Percentiles rank a stretch among this genome's conserved stretches.
Evolutionary conservation across 1,140 invertebrate genomes (phyloP).

Genomic region (Asbolus verrucosus): DNA sequence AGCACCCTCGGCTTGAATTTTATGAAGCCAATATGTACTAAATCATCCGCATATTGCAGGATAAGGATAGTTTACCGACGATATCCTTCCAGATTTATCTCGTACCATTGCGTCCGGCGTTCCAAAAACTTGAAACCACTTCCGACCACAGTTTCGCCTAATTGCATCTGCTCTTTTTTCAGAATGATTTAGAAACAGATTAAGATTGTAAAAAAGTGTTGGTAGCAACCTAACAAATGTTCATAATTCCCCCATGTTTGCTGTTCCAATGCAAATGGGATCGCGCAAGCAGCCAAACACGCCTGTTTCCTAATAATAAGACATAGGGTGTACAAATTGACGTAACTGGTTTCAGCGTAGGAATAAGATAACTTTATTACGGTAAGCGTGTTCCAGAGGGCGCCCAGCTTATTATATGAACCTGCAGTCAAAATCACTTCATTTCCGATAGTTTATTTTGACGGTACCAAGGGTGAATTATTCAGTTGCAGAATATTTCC

Average conservation of each 20-base stretch:
- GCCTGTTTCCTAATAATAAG: neutral
- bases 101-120: conserved; percentile 1
- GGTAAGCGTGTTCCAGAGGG: conserved; percentile 2
- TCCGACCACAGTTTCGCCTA: too few relatives aligned
- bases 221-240: too few relatives aligned
- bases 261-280: neutral
- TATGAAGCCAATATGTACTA: conserved; percentile 44
- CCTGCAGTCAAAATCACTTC: conserved; percentile 33
- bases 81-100: conserved; percentile 43
- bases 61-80: conserved; percentile 49
- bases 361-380: conserved; percentile 45
- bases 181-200: too few relatives aligned
- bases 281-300: neutral
- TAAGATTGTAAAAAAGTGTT: too few relatives aligned
- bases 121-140: neutral
- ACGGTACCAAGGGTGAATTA: neutral
- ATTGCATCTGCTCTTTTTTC: too few relatives aligned
- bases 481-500: neutral
- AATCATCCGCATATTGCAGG: conserved; percentile 47
- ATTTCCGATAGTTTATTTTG: conserved; percentile 33
- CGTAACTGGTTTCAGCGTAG: conserved; percentile 34
- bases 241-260: too few relatives aligned
- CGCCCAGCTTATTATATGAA: conserved; percentile 21
- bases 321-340: conserved; percentile 41
- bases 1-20: conserved; percentile 35